phyloP scores from a whole-genome alignment of 2,113 vertebrate genomes.

The Tupaia tana region DNA sequence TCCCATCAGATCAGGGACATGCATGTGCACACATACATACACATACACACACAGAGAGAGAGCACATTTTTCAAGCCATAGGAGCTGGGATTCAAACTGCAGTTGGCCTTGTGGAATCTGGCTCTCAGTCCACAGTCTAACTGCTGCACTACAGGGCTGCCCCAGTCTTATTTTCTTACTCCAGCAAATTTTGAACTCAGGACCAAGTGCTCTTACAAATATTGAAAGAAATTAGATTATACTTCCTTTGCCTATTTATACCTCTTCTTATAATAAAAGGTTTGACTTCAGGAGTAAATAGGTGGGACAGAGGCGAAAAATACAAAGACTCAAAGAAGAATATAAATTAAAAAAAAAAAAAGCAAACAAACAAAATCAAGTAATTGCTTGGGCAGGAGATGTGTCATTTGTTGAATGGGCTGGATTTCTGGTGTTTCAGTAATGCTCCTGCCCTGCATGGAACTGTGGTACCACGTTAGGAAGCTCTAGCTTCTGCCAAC shows the following conservation, averaged over 20 bases:
- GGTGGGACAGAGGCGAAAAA: not conserved
- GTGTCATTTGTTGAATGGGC: not conserved
- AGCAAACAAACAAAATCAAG: not conserved
- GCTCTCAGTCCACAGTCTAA: too few species aligned
- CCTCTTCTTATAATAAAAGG: not conserved
- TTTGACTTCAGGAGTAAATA: not conserved
- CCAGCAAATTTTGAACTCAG: not conserved
- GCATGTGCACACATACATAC: too few species aligned
- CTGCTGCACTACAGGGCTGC: too few species aligned
- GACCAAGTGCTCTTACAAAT: not conserved
- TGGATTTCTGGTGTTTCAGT: not conserved
- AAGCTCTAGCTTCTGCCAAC: not conserved
- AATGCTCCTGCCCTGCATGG: not conserved
- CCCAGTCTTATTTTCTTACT: too few species aligned
- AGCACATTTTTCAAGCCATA: too few species aligned
- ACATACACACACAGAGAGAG: too few species aligned
- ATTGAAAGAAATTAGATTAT: not conserved
- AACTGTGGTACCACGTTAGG: not conserved
- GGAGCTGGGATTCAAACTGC: too few species aligned
- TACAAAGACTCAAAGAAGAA: not conserved
- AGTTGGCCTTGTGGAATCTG: too few species aligned
- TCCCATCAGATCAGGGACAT: too few species aligned
- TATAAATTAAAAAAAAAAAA: conserved; percentile 1
- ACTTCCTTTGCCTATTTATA: not conserved
- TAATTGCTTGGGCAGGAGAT: not conserved